phyloP scores from a whole-genome alignment of 1,140 invertebrate genomes.

The Meteorus sp. region DNA sequence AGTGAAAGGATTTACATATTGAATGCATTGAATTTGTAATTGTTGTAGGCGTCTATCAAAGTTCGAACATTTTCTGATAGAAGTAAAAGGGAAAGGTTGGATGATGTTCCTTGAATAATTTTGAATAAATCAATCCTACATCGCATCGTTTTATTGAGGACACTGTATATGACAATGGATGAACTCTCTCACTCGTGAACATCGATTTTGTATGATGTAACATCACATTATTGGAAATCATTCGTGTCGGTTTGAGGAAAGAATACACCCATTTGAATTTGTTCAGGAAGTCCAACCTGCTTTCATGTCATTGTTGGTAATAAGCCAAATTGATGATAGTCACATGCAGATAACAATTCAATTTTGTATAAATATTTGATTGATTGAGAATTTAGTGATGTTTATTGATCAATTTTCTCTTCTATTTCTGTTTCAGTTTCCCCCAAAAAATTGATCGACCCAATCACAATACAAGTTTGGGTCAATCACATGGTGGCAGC shows the following conservation, averaged over 20 bases:
- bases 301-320: not conserved
- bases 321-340: too few relatives aligned
- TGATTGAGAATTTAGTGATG: too few relatives aligned
- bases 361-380: not conserved
- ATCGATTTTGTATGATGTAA: not conserved
- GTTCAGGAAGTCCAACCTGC: too few relatives aligned
- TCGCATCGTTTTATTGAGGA: not conserved
- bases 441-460: constrained; percentile 64
- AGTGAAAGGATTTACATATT: too few relatives aligned
- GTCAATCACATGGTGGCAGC: constrained; percentile 44
- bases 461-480: constrained; percentile 40
- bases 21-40: too few relatives aligned
- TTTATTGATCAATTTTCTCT: constrained; percentile 15
- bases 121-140: constrained; percentile 6
- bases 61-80: not conserved
- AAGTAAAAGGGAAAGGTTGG: not conserved
- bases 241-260: too few relatives aligned
- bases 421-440: constrained; percentile 54
- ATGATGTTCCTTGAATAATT: constrained; percentile 10
- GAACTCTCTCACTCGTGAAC: not conserved
- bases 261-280: too few relatives aligned
- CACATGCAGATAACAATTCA: too few relatives aligned
- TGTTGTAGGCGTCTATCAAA: not conserved
- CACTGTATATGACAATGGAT: not conserved
- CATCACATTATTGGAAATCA: not conserved